These are phyloP conservation scores for Plebejus argus DNA, from an alignment of 2,888 invertebrate species.

Conservation along the genomic window DNA sequence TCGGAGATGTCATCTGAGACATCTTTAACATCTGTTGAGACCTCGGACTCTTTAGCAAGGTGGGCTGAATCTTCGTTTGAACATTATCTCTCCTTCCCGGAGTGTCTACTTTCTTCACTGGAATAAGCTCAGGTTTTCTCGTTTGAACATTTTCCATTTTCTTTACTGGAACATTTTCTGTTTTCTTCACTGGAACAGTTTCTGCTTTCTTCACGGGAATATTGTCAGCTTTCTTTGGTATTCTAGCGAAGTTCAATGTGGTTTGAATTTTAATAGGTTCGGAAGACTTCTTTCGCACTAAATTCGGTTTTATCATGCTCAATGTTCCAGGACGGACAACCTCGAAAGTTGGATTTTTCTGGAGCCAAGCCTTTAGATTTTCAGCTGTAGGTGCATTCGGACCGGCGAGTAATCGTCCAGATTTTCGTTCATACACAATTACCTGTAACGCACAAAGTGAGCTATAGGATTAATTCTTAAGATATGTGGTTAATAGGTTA, in stretches of 20 bases:
- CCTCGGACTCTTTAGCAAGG: constrained; percentile 35
- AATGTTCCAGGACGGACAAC: constrained; percentile 85
- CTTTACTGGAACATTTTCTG: constrained; percentile 46
- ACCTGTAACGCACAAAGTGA: constrained; percentile 67
- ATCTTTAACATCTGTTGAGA: constrained; percentile 33
- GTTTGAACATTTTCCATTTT: constrained; percentile 47
- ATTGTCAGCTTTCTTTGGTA: constrained; percentile 59
- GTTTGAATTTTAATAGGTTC: constrained; percentile 70
- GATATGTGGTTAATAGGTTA: neutral
- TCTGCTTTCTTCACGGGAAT: constrained; percentile 49
- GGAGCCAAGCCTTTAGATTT: constrained; percentile 90
- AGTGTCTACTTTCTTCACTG: constrained; percentile 33
- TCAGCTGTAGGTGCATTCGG: constrained; percentile 91
- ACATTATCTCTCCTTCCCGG: neutral
- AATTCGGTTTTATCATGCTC: constrained; percentile 68
- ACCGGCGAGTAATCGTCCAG: constrained; percentile 87
- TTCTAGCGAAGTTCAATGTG: constrained; percentile 71
- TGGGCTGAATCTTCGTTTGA: constrained; percentile 49
- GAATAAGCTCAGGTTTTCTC: constrained; percentile 4
- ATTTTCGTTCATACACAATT: constrained; percentile 91
- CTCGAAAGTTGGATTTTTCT: constrained; percentile 93
- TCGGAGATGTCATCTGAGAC: constrained; percentile 1
- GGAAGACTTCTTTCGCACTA: constrained; percentile 56
- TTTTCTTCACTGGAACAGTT: constrained; percentile 48
- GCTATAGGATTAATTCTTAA: neutral